Percentiles rank a stretch among this genome's conserved stretches.
Conservation (phyloP, 2,797 vertebrate genomes). For the Etheostoma nigrum region DNA sequence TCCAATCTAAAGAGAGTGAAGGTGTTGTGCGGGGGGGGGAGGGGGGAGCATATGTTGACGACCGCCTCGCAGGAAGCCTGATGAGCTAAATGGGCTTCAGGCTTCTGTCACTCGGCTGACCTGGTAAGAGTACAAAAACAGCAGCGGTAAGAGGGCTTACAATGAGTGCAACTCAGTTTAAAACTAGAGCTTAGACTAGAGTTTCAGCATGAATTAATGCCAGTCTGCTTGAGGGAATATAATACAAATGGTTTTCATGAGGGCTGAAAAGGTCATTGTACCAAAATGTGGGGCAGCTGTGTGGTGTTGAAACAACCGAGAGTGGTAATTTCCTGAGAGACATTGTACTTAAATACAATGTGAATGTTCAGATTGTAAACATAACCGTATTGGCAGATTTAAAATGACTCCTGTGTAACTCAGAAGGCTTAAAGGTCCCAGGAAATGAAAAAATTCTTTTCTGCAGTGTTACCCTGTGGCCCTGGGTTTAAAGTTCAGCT, state of each 20-base stretch:
- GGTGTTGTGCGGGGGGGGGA: slow-evolving; percentile 20
- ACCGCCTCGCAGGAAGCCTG: slow-evolving; percentile 19
- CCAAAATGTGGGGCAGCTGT: slow-evolving; percentile 63
- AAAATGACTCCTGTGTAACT: slow-evolving; percentile 58
- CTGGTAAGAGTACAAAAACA: slow-evolving; percentile 50
- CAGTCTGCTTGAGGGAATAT: slow-evolving; percentile 68
- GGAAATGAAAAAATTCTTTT: slow-evolving; percentile 56
- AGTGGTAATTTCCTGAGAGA: slow-evolving; percentile 70
- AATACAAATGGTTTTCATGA: slow-evolving; percentile 75
- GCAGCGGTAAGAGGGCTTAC: slow-evolving; percentile 56
- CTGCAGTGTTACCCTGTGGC: slow-evolving; percentile 17
- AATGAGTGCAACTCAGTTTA: slow-evolving; percentile 55
- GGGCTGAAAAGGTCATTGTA: slow-evolving; percentile 76
- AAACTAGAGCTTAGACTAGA: slow-evolving; percentile 63
- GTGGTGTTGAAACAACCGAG: slow-evolving; percentile 64
- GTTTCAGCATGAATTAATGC: slow-evolving; percentile 76
- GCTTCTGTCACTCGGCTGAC: slow-evolving; percentile 57
- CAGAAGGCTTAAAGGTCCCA: slow-evolving; percentile 56
- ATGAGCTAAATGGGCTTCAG: slow-evolving; percentile 58
- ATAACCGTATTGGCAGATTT: slow-evolving; percentile 58
- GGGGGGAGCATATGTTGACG: neutral
- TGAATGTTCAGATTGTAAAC: slow-evolving; percentile 63
- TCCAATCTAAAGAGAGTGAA: slow-evolving; percentile 42
- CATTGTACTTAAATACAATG: slow-evolving; percentile 52
- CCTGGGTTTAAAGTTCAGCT: slow-evolving; percentile 19